Percentiles rank a stretch among this genome's conserved stretches.
Evolutionary conservation across 2,113 vertebrate species (phyloP).

Genomic region (Nothoprocta perdicaria): DNA sequence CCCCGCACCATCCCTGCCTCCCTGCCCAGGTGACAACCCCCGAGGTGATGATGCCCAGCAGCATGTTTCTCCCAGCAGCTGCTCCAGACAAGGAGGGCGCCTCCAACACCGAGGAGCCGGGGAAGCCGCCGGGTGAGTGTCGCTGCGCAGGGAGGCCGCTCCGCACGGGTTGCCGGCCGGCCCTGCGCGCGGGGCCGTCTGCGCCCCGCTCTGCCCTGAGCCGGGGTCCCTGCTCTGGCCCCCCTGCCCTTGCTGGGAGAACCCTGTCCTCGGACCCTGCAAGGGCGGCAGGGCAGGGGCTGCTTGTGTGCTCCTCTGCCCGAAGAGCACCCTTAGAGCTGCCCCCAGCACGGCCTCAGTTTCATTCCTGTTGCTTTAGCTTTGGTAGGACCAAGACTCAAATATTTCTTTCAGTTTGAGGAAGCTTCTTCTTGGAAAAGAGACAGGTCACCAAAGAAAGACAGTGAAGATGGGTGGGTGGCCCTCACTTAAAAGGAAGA

Average conservation of each 20-base stretch:
- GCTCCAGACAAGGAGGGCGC: slow-evolving; percentile 87
- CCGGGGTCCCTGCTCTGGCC: not conserved
- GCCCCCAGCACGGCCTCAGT: not conserved
- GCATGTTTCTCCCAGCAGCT: slow-evolving; percentile 92
- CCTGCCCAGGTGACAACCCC: slow-evolving; percentile 89
- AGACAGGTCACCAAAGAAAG: not conserved
- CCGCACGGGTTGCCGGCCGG: not conserved
- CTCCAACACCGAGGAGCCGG: slow-evolving; percentile 82
- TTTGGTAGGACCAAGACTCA: not conserved
- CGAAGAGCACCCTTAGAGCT: not conserved
- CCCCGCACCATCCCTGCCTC: slow-evolving; percentile 45
- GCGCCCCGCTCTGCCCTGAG: too few species aligned
- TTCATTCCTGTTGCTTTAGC: not conserved
- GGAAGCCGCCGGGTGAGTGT: slow-evolving; percentile 90
- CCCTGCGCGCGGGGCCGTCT: too few species aligned
- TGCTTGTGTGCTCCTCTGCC: not conserved
- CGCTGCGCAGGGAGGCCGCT: not conserved
- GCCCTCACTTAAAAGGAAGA: slow-evolving; percentile 46
- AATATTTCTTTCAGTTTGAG: not conserved
- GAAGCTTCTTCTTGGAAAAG: not conserved
- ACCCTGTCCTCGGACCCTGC: not conserved
- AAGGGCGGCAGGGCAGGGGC: not conserved
- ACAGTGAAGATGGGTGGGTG: not conserved
- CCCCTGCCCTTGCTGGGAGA: fast-evolving
- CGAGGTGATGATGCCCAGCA: slow-evolving; percentile 93